Evolutionary conservation across 2,113 vertebrate species (phyloP), one percentile per base, ranked within the genome.

Genomic region (Lasiurus borealis): DNA sequence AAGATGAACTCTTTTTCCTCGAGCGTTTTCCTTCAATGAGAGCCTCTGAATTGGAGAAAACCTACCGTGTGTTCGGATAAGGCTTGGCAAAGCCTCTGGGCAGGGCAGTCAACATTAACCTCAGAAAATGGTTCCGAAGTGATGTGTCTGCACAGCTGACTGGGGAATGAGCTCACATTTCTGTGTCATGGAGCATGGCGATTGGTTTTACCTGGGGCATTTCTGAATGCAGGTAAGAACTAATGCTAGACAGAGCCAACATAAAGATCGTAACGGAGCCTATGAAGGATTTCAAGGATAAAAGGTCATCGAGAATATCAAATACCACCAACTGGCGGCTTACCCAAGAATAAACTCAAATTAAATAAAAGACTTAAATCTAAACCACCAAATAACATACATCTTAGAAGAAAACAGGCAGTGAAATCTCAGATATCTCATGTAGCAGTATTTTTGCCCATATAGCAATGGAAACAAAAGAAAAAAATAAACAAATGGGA

Each of bases 111-210:
- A 90, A 71, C 75, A 87, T 57, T 36, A 87, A 69, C 44, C 11
- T 80, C 23, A 19, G 57, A 75, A 62, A 83, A 62, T 46, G 40
- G 16, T 27, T 90, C 48, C 71, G 21, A 92, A 92, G 78, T 83
- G 52, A 69, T 34, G 83, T 95, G 86, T 52, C 75, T 90, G 31
- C 40, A 81, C 46, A 88, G 66, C 14, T 92, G 36, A 93, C 52
- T 91, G 81, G 14, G 84, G 77, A 80, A 81, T 81, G 29, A 84
- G 48, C 36, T 72, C 57, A 44, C n/a, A n/a, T 36, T 27, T 36
- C 78, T 72, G 68, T 64, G 92, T 94, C 44, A 81, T 73, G 12
- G 21, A 88, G 25, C 64, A 71, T 75, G 29, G 46, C 87, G 46
- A 59, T 31, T 84, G 34, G 12, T 83, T 95, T 75, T 84, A 73